These are phyloP conservation scores for Galemys pyrenaicus DNA, from an alignment of 2,113 vertebrate species.

Conservation along the genomic window DNA sequence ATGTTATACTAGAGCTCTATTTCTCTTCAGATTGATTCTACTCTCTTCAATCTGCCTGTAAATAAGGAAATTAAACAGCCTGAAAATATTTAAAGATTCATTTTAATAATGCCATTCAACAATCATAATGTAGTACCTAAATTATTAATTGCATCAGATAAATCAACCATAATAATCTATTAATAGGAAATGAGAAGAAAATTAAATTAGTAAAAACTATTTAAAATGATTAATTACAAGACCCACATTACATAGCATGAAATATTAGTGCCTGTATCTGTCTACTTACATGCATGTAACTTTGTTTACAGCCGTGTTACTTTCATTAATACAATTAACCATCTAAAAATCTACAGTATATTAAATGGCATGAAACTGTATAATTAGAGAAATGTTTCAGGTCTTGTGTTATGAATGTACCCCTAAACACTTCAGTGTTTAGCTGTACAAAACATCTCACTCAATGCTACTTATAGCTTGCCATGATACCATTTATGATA, in stretches of 20 bases:
- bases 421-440: background rate
- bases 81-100: slow-evolving; percentile 61
- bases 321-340: background rate
- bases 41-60: slow-evolving; percentile 38
- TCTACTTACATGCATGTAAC: background rate
- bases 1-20: background rate
- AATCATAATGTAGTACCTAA: slow-evolving; percentile 37
- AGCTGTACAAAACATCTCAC: background rate
- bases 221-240: slow-evolving; percentile 68
- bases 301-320: background rate
- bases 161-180: slow-evolving; percentile 65
- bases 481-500: background rate
- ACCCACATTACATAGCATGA: background rate
- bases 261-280: background rate
- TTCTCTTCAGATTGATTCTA: slow-evolving; percentile 36
- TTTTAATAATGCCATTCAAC: slow-evolving; percentile 56
- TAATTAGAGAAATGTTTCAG: background rate
- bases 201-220: slow-evolving; percentile 68
- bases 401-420: background rate
- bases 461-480: background rate
- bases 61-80: slow-evolving; percentile 55
- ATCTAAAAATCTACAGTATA: background rate
- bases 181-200: slow-evolving; percentile 70
- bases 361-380: background rate
- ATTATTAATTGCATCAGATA: slow-evolving; percentile 73